Evolutionary conservation across 2,888 invertebrate genomes (phyloP), one percentile per base, ranked within the genome.

Genomic region (Camptogramma bilineatum): DNA sequence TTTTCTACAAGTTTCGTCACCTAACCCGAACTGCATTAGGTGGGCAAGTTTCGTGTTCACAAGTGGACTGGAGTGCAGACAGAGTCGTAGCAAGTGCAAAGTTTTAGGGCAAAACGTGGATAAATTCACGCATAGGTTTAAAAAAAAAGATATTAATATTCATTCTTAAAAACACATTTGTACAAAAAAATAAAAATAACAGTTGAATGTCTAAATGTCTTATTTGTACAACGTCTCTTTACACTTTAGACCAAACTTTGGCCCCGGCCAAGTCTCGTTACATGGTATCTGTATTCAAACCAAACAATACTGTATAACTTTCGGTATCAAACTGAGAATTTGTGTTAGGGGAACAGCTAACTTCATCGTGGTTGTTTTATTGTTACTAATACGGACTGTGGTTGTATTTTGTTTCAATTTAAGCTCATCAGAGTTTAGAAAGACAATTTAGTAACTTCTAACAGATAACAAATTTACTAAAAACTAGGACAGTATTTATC

Each of bases 221-320:
- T 28, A 4, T 24, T 24, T 24, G 28, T 28, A 28, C n/a, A n/a
- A n/a, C n/a, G n/a, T n/a, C n/a, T n/a, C n/a, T n/a, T n/a, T n/a
- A 5, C 28, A 7, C 7, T 28, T 8, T 28, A 7, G 34, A 3
- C 34, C 2, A 13, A 2, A 39, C 34, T 39, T 39, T 39, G 7
- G 18, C 19, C 42, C 28, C 5, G 51, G 10, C 9, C 9, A 39
- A 8, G 21, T 42, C 64, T 54, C 21, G 50, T 47, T 54, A 42
- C 62, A 21, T 34, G n/a, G n/a, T n/a, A 51, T 42, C 66, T 66
- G 66, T 50, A 48, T 61, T 57, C 64, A 66, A 66, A 54, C 65
- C 62, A 70, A 73, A 73, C 67, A 73, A 65, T 64, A 68, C 61
- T 63, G 66, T 66, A 48, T 51, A 70, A 73, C 52, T 71, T 70